Evolutionary conservation across 2,113 vertebrate species (phyloP), one percentile per base, ranked within the genome.

Genomic region (Heterotilapia buettikoferi): DNA sequence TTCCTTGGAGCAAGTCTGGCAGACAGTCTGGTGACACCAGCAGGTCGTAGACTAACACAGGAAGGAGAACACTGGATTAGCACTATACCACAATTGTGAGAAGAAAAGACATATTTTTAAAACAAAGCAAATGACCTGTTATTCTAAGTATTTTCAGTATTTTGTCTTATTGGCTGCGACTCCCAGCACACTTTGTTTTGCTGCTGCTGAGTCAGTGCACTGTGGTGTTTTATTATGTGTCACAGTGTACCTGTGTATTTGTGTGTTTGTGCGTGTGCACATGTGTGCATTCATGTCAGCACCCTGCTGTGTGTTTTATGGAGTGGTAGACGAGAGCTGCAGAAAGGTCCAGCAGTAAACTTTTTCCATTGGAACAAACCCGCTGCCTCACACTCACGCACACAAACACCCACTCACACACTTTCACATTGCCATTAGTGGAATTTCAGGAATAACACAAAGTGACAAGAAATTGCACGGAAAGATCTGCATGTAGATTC

Each of bases 21-120:
- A 97, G 93, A 94, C 98, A 98, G 87, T 97, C 97, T 13, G 98
- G 93, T 88, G 97, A 97, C 0, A 95, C 97, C 89, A 99, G 97
- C 85, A 99, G 97, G 95, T 99, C 98, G 83, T 98, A 98, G 87
- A 99, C 99, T 99, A 92, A 89, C 50, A 87, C 43, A 94, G 92
- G 76, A 94, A 9, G 88, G 50, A 83, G 71, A 87, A 54, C 71
- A 45, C 9, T 63, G 40, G 6, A 29, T 66, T 45, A 33, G 6
- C 24, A 33, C 18, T 78, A 16, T 76, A 47, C 43, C 24, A 3
- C 45, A n/a, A 47, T 13, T 52, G 26, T 52, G 45, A 31, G 26
- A 78, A 78, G 43, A 76, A n/a, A 84, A 84, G 9, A 33, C 5
- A 50, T 59, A 31, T 52, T 61, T n/a, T 33, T 29, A 26, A 61